Conservation (phyloP, 1,140 invertebrate species). For the Camponotus vicinus region DNA sequence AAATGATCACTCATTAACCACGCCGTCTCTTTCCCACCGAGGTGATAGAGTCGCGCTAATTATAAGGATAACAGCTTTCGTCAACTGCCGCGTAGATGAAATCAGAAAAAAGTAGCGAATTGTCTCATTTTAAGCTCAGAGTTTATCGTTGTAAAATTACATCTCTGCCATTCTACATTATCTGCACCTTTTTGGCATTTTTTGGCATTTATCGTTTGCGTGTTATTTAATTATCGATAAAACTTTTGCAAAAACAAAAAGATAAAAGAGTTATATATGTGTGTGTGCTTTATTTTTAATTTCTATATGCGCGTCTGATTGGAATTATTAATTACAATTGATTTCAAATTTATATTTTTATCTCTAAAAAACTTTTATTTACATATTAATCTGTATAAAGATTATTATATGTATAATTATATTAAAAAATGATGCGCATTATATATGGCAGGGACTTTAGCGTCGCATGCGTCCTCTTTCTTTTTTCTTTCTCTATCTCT, state of each 20-base stretch:
- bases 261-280: neutral
- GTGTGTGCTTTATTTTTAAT: neutral
- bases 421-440: neutral
- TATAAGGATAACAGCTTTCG: constrained; percentile 33
- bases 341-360: constrained; percentile 12
- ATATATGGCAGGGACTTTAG: neutral
- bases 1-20: constrained; percentile 79
- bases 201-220: neutral
- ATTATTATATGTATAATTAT: neutral
- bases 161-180: neutral
- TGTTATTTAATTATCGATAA: constrained; percentile 27
- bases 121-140: neutral
- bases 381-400: neutral
- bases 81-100: neutral
- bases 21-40: constrained; percentile 52
- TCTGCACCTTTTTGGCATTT: too few relatives aligned
- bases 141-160: neutral
- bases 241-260: neutral
- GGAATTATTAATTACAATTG: neutral
- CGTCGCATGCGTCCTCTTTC: neutral
- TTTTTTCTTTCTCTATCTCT: neutral
- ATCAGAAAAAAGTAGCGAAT: neutral
- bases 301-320: too few relatives aligned
- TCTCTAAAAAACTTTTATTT: constrained; percentile 1
- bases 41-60: constrained; percentile 63